Conservation (phyloP, 2,888 invertebrate genomes). For the Drosophila limbata region DNA sequence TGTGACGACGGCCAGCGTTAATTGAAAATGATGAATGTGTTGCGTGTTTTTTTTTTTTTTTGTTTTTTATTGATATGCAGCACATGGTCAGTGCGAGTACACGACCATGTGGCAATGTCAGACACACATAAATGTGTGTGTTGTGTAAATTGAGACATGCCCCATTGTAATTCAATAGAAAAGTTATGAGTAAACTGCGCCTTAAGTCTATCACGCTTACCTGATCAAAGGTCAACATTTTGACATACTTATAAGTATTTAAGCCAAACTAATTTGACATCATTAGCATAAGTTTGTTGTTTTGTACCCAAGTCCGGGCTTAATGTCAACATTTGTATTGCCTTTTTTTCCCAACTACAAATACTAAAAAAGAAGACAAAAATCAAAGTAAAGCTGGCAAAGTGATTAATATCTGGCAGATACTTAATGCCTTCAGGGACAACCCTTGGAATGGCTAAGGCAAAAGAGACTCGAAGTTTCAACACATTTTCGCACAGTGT, state of each 20-base stretch:
- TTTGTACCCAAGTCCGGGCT: constrained; percentile 8
- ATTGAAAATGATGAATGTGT: constrained; percentile 74
- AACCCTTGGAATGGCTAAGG: neutral
- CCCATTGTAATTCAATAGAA: constrained; percentile 58
- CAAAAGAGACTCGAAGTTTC: no score
- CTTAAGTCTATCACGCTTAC: constrained; percentile 28
- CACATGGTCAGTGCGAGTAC: constrained; percentile 45
- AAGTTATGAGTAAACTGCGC: constrained; percentile 40
- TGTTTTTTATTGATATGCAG: constrained; percentile 50
- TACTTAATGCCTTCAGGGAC: constrained; percentile 1
- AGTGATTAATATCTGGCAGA: constrained; percentile 18
- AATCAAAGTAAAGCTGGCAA: constrained; percentile 13
- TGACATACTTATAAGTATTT: constrained; percentile 26
- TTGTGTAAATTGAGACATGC: constrained; percentile 56
- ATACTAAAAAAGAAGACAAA: constrained; percentile 2
- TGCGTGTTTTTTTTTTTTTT: constrained; percentile 67
- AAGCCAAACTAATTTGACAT: constrained; percentile 42
- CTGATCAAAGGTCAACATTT: constrained; percentile 50
- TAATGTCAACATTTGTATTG: constrained; percentile 23
- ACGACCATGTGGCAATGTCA: constrained; percentile 56
- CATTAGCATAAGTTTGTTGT: constrained; percentile 34
- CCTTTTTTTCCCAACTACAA: constrained; percentile 1
- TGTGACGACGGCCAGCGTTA: constrained; percentile 46
- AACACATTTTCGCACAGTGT: constrained; percentile 40
- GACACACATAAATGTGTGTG: constrained; percentile 22